phyloP scores from a whole-genome alignment of 1,140 invertebrate genomes.

The Diplogasteroides magnus region DNA sequence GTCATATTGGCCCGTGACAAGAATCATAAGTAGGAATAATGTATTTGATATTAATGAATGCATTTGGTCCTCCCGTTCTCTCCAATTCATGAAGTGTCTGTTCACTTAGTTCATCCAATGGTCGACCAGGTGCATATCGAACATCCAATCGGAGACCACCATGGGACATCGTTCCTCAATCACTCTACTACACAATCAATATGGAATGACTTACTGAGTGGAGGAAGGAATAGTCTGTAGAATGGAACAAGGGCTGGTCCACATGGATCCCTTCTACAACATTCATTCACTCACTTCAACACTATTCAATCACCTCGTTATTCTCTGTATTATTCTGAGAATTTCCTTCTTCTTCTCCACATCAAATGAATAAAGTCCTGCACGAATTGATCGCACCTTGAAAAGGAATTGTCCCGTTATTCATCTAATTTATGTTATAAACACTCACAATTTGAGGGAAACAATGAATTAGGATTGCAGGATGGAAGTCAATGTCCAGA shows the following conservation, averaged over 20 bases:
- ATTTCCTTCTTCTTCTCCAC: constrained; percentile 14
- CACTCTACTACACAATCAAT: not conserved
- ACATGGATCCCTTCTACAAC: constrained; percentile 10
- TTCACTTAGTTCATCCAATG: constrained; percentile 12
- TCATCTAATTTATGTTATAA: not conserved
- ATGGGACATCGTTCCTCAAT: not conserved
- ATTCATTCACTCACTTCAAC: no score
- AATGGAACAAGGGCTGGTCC: constrained; percentile 25
- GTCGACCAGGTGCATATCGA: not conserved
- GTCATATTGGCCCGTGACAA: no score
- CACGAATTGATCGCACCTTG: constrained; percentile 16
- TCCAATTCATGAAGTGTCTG: constrained; percentile 17
- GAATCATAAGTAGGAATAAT: constrained; percentile 20
- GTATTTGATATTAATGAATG: constrained; percentile 26
- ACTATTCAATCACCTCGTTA: no score
- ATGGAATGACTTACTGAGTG: constrained; percentile 9
- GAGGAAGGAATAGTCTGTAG: constrained; percentile 23
- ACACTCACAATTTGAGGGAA: constrained; percentile 16
- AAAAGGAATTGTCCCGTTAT: not conserved
- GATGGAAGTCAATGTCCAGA: constrained; percentile 7
- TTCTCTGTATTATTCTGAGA: constrained; percentile 13
- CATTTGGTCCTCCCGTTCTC: constrained; percentile 20
- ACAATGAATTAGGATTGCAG: constrained; percentile 8
- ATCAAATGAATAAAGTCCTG: constrained; percentile 19
- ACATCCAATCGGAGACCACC: not conserved